Evolutionary conservation across 2,888 invertebrate genomes (phyloP), one percentile per base, ranked within the genome.

Genomic region (Cataglyphis albicans): DNA sequence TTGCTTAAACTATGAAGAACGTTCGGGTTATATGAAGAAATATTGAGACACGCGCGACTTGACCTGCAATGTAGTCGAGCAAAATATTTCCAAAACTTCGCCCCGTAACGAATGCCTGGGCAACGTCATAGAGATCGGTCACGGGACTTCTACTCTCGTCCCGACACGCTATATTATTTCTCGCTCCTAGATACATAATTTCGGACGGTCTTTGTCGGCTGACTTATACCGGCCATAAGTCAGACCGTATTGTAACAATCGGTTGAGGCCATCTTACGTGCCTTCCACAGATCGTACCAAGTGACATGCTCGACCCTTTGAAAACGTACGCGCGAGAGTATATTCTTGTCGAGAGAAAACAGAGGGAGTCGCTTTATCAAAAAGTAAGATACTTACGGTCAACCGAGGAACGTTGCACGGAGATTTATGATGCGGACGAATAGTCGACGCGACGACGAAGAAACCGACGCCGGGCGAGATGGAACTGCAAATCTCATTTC

Each of bases 51-150:
- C 91, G 89, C 90, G 91, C 91, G 91, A 88, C 87, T 76, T 85
- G 84, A 88, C 87, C 84, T 64, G 73, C 84, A 76, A 67, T 73
- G 85, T n/a, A 7, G 52, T 84, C 76, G 48, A 80, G 87, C 91
- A 87, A 92, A 93, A 92, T 93, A 93, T 93, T 94, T 93, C 91
- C 93, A 92, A 93, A 94, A 94, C 93, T 93, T 89, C 82, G 63
- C 70, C 78, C 92, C 91, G 90, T 92, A 90, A 92, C 94, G 90
- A 92, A 94, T 93, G 86, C 72, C 64, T 68, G 82, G 81, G 86
- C 86, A 84, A 85, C 73, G 70, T 48, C 87, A 65, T 63, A 75
- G 82, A 81, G 84, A 87, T 88, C 88, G 82, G 90, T 90, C 91
- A 85, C 83, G 87, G 87, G 85, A 74, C 75, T 67, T 48, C 59